Evolutionary conservation across 2,888 invertebrate species (phyloP).

Genomic region (Tholera decimalis): DNA sequence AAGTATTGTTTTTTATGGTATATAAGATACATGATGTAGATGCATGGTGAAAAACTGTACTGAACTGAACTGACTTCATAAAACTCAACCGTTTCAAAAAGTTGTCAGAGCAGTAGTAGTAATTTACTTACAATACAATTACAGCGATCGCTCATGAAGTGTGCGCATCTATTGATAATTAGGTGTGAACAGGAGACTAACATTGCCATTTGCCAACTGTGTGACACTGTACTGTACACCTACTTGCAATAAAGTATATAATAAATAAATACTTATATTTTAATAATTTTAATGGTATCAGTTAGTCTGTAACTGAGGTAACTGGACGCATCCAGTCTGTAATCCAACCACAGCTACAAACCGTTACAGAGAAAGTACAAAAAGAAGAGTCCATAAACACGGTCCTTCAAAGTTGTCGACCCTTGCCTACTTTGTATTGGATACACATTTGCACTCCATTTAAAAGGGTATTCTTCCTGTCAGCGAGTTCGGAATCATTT

Average conservation of each 20-base stretch:
- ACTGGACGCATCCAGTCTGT: background rate
- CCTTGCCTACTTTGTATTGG: conserved; percentile 20
- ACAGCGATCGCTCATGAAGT: background rate
- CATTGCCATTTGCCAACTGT: background rate
- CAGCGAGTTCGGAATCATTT: conserved; percentile 22
- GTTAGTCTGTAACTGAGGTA: background rate
- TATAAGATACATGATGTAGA: too few species aligned
- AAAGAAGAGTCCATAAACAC: background rate
- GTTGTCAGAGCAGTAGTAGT: background rate
- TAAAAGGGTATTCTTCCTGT: conserved; percentile 12
- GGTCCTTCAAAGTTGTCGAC: background rate
- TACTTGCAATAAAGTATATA: too few species aligned
- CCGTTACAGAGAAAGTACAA: background rate
- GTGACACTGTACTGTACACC: background rate
- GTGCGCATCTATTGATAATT: background rate
- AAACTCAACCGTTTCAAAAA: background rate
- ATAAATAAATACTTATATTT: too few species aligned
- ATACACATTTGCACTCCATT: conserved; percentile 33
- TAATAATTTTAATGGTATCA: background rate
- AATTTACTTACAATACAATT: too few species aligned
- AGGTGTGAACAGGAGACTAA: background rate
- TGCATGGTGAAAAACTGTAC: too few species aligned
- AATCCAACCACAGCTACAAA: too few species aligned
- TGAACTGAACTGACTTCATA: too few species aligned
- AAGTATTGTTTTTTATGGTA: too few species aligned